Percentiles rank a stretch among this genome's conserved stretches.
Evolutionary conservation across 2,888 invertebrate species (phyloP).

Genomic region (Meteorus colon): DNA sequence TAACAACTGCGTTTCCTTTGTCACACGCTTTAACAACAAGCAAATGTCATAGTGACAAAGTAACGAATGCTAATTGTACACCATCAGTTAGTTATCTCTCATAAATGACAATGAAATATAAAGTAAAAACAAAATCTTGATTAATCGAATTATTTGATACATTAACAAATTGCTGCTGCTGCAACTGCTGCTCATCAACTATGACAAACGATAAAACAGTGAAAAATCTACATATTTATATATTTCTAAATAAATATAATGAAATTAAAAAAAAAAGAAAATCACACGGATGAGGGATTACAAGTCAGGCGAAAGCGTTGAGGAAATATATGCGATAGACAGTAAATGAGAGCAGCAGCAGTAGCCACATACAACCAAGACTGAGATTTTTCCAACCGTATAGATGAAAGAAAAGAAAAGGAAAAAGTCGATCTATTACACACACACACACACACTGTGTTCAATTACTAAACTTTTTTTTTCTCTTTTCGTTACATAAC

Average conservation of each 20-base stretch:
- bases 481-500: slow-evolving; percentile 7
- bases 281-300: slow-evolving; percentile 4
- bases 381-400: slow-evolving; percentile 14
- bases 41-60: slow-evolving; percentile 24
- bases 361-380: neutral
- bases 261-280: neutral
- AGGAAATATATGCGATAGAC: slow-evolving; percentile 3
- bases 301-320: neutral
- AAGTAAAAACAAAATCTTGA: neutral
- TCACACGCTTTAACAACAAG: slow-evolving; percentile 15
- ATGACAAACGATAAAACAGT: neutral
- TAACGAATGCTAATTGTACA: slow-evolving; percentile 31
- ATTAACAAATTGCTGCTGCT: no score
- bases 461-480: slow-evolving; percentile 9
- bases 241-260: neutral
- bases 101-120: neutral
- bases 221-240: neutral
- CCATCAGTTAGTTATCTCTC: neutral
- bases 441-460: neutral
- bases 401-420: neutral
- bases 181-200: no score
- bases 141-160: neutral
- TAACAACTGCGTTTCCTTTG: slow-evolving; percentile 15
- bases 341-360: slow-evolving; percentile 4
- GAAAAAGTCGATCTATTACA: neutral